These are phyloP conservation scores for Cosmorhoe ocellata DNA, from an alignment of 2,888 invertebrate genomes.

Conservation along the genomic window DNA sequence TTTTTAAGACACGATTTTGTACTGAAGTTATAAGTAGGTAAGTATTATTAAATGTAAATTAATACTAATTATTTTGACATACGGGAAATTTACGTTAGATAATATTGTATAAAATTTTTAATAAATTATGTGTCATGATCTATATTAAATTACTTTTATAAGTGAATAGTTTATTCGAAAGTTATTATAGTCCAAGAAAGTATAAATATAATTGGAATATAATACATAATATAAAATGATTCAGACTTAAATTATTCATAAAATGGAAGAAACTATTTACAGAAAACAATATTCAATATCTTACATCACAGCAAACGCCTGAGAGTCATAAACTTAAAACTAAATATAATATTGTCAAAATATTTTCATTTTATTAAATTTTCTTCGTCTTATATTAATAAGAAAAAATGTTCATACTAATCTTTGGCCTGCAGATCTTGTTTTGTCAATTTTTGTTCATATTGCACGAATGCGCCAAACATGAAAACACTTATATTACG, in stretches of 20 bases:
- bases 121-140: slow-evolving; percentile 3
- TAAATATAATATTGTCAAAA: slow-evolving; percentile 59
- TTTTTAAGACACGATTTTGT: slow-evolving; percentile 63
- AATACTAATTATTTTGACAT: no score
- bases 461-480: slow-evolving; percentile 62
- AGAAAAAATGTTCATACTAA: slow-evolving; percentile 55
- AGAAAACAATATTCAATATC: slow-evolving; percentile 51
- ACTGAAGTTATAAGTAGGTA: slow-evolving; percentile 37
- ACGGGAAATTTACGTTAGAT: background rate
- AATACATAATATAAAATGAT: background rate
- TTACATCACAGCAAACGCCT: slow-evolving; percentile 80
- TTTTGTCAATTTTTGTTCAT: slow-evolving; percentile 51
- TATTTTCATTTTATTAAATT: slow-evolving; percentile 43
- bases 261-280: slow-evolving; percentile 45
- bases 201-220: background rate
- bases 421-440: slow-evolving; percentile 81
- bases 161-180: background rate
- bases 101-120: background rate
- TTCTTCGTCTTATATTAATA: slow-evolving; percentile 41
- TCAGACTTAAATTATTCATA: slow-evolving; percentile 29
- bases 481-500: slow-evolving; percentile 36
- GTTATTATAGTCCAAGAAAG: no score
- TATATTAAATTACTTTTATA: background rate
- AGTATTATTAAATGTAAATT: slow-evolving; percentile 3
- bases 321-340: slow-evolving; percentile 71